phyloP scores from a whole-genome alignment of 2,113 vertebrate genomes.

The Ophthalmolycus amberensis region DNA sequence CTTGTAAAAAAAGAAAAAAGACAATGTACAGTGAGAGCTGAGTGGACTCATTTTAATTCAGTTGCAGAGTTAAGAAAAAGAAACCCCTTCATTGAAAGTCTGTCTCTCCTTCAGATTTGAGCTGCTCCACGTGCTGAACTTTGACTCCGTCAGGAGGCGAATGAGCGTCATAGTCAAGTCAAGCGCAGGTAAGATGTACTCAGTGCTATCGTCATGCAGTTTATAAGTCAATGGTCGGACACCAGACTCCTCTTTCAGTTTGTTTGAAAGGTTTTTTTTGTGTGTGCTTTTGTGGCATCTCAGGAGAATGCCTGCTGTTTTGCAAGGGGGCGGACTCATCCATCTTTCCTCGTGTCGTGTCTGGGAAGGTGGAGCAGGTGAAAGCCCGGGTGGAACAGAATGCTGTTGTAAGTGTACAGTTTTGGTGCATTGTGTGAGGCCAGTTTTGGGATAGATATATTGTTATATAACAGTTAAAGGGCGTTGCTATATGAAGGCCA shows the following conservation, averaged over 20 bases:
- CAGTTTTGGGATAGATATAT: not conserved
- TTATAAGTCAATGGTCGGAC: not conserved
- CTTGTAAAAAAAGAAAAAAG: not conserved
- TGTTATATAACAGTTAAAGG: not conserved
- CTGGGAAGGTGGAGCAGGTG: conserved; percentile 96
- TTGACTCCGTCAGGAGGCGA: conserved; percentile 95
- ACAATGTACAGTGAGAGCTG: not conserved
- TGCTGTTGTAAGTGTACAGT: conserved; percentile 88
- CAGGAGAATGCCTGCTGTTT: conserved; percentile 94
- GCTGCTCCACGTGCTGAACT: conserved; percentile 92
- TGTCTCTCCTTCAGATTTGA: conserved; percentile 86
- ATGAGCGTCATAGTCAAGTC: conserved; percentile 98
- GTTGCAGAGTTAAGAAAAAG: not conserved
- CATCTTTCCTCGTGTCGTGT: conserved; percentile 93
- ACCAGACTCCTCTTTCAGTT: not conserved
- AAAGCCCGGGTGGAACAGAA: conserved; percentile 93
- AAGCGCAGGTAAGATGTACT: conserved; percentile 82
- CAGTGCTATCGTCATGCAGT: not conserved
- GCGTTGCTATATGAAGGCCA: not conserved
- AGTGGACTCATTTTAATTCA: not conserved
- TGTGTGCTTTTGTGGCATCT: conserved; percentile 22
- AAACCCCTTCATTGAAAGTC: not conserved
- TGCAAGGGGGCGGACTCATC: conserved; percentile 98
- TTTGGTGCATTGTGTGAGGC: not conserved
- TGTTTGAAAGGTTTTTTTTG: conserved; percentile 18